Percentiles rank a stretch among this genome's conserved stretches.
Evolutionary conservation across 1,140 invertebrate genomes (phyloP).

Genomic region (Drosophila pectinifera): DNA sequence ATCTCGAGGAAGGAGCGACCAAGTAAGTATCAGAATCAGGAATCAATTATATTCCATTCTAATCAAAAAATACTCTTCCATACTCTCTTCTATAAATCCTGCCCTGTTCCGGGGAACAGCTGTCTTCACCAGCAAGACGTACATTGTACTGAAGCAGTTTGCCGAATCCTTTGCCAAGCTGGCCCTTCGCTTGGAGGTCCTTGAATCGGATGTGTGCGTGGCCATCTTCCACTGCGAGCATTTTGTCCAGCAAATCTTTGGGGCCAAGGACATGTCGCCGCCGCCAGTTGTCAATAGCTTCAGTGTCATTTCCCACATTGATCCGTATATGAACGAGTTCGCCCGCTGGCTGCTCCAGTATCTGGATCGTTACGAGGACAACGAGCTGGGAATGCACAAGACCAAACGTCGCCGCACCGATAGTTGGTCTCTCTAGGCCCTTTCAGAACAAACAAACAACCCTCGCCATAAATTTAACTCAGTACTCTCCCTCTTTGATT

Average conservation of each 20-base stretch:
- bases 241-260: constrained; percentile 66
- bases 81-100: too few relatives aligned
- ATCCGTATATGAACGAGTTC: constrained; percentile 69
- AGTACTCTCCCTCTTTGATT: not conserved
- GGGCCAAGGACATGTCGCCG: constrained; percentile 24
- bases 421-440: constrained; percentile 1
- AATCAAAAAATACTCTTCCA: not conserved
- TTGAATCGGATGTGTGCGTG: constrained; percentile 61
- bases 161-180: constrained; percentile 78
- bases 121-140: constrained; percentile 73
- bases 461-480: not conserved
- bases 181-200: constrained; percentile 64
- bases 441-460: too few relatives aligned
- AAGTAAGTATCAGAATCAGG: constrained; percentile 36
- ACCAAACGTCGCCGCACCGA: constrained; percentile 26
- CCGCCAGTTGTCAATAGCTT: constrained; percentile 55
- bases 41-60: not conserved
- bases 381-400: constrained; percentile 14
- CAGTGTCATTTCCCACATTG: constrained; percentile 54
- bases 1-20: constrained; percentile 59
- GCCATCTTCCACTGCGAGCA: constrained; percentile 74
- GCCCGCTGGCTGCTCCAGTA: constrained; percentile 60
- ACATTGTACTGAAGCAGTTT: constrained; percentile 72
- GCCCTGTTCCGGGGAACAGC: constrained; percentile 23
- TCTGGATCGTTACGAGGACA: constrained; percentile 49